Conservation (phyloP, 2,888 invertebrate species). For the Eupelmus urozonus region DNA sequence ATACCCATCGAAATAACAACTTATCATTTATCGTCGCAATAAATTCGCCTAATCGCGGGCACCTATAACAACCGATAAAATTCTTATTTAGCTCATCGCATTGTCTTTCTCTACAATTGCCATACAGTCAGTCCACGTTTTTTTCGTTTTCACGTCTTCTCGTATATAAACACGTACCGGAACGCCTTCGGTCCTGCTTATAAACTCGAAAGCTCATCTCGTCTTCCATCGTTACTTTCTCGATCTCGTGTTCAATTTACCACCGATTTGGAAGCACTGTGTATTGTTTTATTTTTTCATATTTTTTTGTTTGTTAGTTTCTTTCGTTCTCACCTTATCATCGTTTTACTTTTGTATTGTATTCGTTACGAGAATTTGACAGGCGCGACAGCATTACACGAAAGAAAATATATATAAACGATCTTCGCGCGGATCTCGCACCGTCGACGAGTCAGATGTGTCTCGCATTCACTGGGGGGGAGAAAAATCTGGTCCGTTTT, state of each 20-base stretch:
- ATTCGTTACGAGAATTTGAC: constrained; percentile 51
- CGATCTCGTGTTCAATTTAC: constrained; percentile 53
- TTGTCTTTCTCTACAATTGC: constrained; percentile 58
- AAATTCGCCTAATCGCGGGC: constrained; percentile 60
- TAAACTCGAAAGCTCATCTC: constrained; percentile 52
- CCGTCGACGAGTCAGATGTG: constrained; percentile 58
- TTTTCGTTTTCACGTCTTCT: constrained; percentile 26
- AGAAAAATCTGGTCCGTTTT: constrained; percentile 25
- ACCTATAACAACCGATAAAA: constrained; percentile 65
- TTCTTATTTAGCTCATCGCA: constrained; percentile 60
- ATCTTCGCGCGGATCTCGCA: constrained; percentile 50
- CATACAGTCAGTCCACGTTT: constrained; percentile 57
- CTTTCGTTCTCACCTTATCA: constrained; percentile 13
- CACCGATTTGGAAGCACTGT: constrained; percentile 67
- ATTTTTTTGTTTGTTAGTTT: constrained; percentile 35
- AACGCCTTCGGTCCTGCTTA: constrained; percentile 39
- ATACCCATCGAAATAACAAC: constrained; percentile 60
- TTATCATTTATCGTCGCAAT: constrained; percentile 60
- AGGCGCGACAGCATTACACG: constrained; percentile 50
- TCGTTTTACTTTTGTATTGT: constrained; percentile 16
- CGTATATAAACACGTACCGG: constrained; percentile 42
- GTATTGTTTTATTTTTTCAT: constrained; percentile 55
- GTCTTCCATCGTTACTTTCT: constrained; percentile 54
- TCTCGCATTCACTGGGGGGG: constrained; percentile 55
- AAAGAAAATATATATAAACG: constrained; percentile 55